Evolutionary conservation across 2,888 invertebrate genomes (phyloP), one percentile per base, ranked within the genome.

Genomic region (Panopea generosa): DNA sequence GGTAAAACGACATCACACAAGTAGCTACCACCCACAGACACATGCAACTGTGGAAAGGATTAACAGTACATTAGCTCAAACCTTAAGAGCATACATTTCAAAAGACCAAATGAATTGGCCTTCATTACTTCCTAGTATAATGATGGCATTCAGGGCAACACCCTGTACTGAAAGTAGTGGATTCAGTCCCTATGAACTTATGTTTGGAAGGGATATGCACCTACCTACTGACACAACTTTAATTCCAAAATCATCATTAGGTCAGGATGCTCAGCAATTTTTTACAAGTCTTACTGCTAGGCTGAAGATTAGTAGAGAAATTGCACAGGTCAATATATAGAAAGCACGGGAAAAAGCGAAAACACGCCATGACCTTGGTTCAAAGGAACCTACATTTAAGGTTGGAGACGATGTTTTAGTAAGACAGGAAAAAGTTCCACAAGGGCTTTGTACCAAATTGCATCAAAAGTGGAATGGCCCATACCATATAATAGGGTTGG

Each of bases 11-110:
- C 38, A 63, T 20, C 43, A 66, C 47, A 79, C 82, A 22, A 69
- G 67, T 16, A 29, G 53, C 24, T 82, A 76, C 22, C 72, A 82
- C 27, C 72, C 75, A n/a, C n/a, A n/a, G n/a, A n/a, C n/a, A n/a
- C n/a, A n/a, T n/a, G 49, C 14, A 78, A 82, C 50, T 29, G 55
- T 6, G 69, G n/a, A n/a, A n/a, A n/a, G n/a, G n/a, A n/a, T n/a
- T n/a, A n/a, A n/a, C n/a, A n/a, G n/a, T n/a, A n/a, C 62, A 2
- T 16, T 82, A 14, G 55, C 50, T 22, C 70, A 78, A 59, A 49
- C 60, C 11, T 27, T 82, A 1, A 43, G 73, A 18, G 55, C 78
- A 11, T 75, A 82, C 47, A 40, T 59, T 24, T 29, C 53, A 55
- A 66, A 72, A 24, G 57, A 75, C 14, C 78, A 78, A 52, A 24